Conservation (phyloP, 2,888 invertebrate species). For the Bembecia ichneumoniformis region DNA sequence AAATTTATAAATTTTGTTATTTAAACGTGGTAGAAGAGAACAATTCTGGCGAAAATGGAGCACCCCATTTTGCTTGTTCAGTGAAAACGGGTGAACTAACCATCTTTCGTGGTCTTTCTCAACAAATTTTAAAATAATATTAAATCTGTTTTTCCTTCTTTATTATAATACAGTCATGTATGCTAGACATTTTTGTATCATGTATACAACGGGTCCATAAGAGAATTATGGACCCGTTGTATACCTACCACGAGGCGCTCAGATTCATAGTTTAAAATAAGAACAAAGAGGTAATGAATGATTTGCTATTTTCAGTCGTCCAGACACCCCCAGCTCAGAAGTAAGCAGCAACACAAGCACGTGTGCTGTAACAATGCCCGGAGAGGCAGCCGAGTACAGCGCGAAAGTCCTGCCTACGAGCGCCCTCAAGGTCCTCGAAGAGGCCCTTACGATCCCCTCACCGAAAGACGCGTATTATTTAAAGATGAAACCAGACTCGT, state of each 20-base stretch:
- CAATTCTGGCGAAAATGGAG: too few relatives aligned
- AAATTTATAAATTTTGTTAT: too few relatives aligned
- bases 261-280: background rate
- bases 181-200: too few relatives aligned
- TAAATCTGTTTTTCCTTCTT: too few relatives aligned
- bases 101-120: too few relatives aligned
- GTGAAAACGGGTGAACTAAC: too few relatives aligned
- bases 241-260: background rate
- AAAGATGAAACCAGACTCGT: conserved; percentile 64
- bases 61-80: too few relatives aligned
- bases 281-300: too few relatives aligned
- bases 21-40: too few relatives aligned
- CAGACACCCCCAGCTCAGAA: conserved; percentile 61
- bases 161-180: too few relatives aligned
- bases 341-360: conserved; percentile 50
- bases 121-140: too few relatives aligned
- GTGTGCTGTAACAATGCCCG: conserved; percentile 67
- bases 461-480: conserved; percentile 70
- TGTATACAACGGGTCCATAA: too few relatives aligned
- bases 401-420: conserved; percentile 74
- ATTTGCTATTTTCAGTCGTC: conserved; percentile 38
- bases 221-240: background rate
- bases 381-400: conserved; percentile 75
- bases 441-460: conserved; percentile 71
- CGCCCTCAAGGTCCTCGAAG: conserved; percentile 74